phyloP scores from a whole-genome alignment of 2,113 vertebrate genomes.

The Tragelaphus strepsiceros region DNA sequence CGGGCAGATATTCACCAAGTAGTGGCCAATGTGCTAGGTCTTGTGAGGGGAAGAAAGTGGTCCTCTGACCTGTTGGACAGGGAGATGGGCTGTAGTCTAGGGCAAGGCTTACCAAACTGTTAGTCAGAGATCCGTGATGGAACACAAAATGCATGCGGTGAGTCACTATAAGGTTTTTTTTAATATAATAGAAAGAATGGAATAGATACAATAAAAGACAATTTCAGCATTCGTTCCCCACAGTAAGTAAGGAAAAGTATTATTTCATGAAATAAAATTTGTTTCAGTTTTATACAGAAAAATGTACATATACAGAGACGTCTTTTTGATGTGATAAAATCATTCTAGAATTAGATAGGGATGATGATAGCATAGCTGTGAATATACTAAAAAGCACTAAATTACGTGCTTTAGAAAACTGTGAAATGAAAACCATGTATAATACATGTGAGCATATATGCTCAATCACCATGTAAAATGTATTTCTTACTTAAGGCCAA shows the following conservation, averaged over 20 bases:
- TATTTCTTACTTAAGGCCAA: background rate
- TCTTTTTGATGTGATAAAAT: background rate
- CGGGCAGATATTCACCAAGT: background rate
- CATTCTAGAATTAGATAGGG: background rate
- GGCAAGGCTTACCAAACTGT: background rate
- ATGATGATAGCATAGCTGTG: background rate
- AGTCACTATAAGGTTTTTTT: background rate
- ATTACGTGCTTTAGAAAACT: background rate
- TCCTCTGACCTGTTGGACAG: background rate
- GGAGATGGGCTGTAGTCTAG: accelerated
- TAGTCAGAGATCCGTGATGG: background rate
- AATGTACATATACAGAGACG: background rate
- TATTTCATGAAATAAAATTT: background rate
- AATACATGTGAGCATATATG: background rate
- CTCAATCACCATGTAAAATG: background rate
- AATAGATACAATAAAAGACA: background rate
- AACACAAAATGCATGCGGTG: background rate
- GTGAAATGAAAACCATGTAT: background rate
- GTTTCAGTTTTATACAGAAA: background rate
- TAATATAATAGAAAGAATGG: background rate
- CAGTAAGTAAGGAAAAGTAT: background rate
- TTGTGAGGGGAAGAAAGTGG: background rate
- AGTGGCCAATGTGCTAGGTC: background rate
- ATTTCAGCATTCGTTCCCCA: background rate
- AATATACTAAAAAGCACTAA: background rate